phyloP scores from a whole-genome alignment of 2,797 vertebrate genomes.

The Ptychobarbus kaznakovi region DNA sequence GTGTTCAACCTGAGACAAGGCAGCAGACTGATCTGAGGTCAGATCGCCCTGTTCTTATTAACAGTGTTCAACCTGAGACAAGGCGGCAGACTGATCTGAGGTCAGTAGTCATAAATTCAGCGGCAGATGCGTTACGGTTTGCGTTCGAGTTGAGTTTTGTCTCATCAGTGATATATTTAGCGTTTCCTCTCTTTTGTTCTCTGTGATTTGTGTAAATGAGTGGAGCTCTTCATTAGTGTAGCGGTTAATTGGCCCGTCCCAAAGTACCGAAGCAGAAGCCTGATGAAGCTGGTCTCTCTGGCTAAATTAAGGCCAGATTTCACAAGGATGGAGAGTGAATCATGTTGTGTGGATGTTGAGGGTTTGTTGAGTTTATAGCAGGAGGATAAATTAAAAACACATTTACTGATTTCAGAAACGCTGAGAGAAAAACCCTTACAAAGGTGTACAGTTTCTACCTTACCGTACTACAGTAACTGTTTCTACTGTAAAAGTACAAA shows the following conservation, averaged over 20 bases:
- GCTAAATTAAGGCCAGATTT: slow-evolving; percentile 19
- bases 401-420: slow-evolving; percentile 21
- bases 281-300: not conserved
- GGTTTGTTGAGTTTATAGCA: slow-evolving; percentile 9
- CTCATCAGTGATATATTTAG: slow-evolving; percentile 22
- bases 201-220: not conserved
- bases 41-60: not conserved
- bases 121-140: not conserved
- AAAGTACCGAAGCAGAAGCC: slow-evolving; percentile 6
- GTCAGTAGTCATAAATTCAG: not conserved
- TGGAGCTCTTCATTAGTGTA: not conserved
- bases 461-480: not conserved
- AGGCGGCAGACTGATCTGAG: not conserved
- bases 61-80: not conserved
- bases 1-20: too few species aligned
- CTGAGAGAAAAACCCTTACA: not conserved
- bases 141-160: not conserved
- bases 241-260: slow-evolving; percentile 3
- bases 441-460: not conserved
- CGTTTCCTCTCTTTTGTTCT: not conserved
- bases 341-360: slow-evolving; percentile 8
- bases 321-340: not conserved
- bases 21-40: not conserved
- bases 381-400: slow-evolving; percentile 21
- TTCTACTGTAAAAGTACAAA: not conserved